Base-by-base conservation (phyloP, 2,888 invertebrate species). In the Ennomos fuscantarius region DNA sequence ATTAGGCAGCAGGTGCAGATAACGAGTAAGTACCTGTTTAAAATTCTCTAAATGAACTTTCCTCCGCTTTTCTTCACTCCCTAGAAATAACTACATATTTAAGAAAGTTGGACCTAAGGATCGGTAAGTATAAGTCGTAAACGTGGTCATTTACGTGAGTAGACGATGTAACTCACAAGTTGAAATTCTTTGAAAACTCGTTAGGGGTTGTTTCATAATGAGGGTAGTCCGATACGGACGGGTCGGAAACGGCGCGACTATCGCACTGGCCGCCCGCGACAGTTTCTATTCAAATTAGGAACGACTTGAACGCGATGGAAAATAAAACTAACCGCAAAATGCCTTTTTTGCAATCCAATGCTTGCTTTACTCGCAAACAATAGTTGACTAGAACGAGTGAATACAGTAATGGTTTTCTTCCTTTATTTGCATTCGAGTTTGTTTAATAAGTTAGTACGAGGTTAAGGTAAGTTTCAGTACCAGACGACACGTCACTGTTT, bases 281-380 rank as follows among this genome's bases (percentile, higher is more conserved):
- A 82, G 79, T 86, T 86, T 84, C 84, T 84, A 86, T 86, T 86
- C 84, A 86, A 86, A 86, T 86, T 83, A 85, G 78, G 75, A 68
- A 67, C 76, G 63, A 68, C 68, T 70, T 69, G 46, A 71, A 67
- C 70, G 56, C 66, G 53, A 64, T 70, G 66, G 43, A 63, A 71
- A 67, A 69, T 57, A 41, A 68, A 63, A 55, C 60, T 48, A 55
- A 62, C 33, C 15, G 11, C 56, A 43, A 33, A 34, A 13, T 15
- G 8, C 55, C 50, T 54, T 49, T 51, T 52, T 11, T 35, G 9
- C 2, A 70, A 33, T 6, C 40, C 79, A 79, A 65, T 78, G 69
- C 77, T 56, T 48, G 24, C 56, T 75, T 43, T 40, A 3, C 5
- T 13, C 9, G 1, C 13, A 1, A n/a, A 2, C 5, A 8, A 8